Evolutionary conservation across 92 coral and sea anemone species (phyloP).

Genomic region (Phenganax subtilis): DNA sequence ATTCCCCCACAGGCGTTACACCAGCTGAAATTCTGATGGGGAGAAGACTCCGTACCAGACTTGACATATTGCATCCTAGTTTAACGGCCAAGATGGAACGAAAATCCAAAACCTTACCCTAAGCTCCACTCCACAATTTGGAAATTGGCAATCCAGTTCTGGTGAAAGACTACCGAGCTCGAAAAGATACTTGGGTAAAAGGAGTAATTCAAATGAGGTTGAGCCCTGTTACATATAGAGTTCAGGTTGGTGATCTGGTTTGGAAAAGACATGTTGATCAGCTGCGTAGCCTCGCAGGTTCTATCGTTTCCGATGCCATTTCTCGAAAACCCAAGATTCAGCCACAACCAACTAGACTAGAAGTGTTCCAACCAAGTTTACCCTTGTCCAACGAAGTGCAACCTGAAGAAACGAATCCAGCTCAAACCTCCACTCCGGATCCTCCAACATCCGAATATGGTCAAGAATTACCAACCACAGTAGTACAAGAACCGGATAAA

Average conservation of each 20-base stretch:
- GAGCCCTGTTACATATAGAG: slow-evolving; percentile 51
- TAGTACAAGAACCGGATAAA: not conserved
- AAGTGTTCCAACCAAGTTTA: not conserved
- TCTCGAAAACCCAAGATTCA: not conserved
- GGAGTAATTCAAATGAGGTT: slow-evolving; percentile 33
- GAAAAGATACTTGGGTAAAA: slow-evolving; percentile 43
- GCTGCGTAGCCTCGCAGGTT: slow-evolving; percentile 35
- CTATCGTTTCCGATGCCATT: slow-evolving; percentile 1
- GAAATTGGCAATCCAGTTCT: slow-evolving; percentile 45
- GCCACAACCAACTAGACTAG: not conserved
- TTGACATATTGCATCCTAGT: slow-evolving; percentile 40
- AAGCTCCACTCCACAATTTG: slow-evolving; percentile 28
- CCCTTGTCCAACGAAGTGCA: not conserved
- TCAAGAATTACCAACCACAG: not conserved
- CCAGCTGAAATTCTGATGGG: slow-evolving; percentile 50
- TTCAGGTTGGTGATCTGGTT: slow-evolving; percentile 45
- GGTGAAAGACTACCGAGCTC: slow-evolving; percentile 42
- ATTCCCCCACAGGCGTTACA: slow-evolving; percentile 1
- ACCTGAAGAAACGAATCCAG: not conserved
- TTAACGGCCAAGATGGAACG: slow-evolving; percentile 23
- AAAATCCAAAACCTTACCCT: slow-evolving; percentile 22
- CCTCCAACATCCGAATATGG: not conserved
- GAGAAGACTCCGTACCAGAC: slow-evolving; percentile 28
- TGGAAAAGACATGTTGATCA: slow-evolving; percentile 57
- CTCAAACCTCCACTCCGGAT: not conserved